A percentile compares a stretch with the other conserved stretches of the same genome.
These are phyloP conservation scores for Neria commutata DNA, from an alignment of 2,888 invertebrate genomes.

Conservation along the genomic window DNA sequence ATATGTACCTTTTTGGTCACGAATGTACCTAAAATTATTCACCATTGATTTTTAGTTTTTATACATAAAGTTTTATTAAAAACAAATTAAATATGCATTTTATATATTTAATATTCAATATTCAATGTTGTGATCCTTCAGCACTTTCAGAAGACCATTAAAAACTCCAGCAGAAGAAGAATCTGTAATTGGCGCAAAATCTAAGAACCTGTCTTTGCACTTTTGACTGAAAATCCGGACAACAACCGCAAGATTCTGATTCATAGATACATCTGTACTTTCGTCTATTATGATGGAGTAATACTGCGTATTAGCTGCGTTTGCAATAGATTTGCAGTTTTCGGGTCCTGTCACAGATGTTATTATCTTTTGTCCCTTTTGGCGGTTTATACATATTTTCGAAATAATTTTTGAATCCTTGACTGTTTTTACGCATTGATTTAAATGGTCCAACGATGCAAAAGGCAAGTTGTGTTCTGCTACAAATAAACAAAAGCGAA, in stretches of 20 bases:
- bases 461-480: conserved; percentile 6
- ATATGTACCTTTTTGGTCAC: too few relatives aligned
- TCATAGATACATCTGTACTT: background rate
- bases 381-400: background rate
- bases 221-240: background rate
- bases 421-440: background rate
- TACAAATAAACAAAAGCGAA: too few relatives aligned
- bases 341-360: background rate
- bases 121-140: conserved; percentile 6
- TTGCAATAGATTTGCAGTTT: background rate
- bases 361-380: background rate
- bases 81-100: too few relatives aligned
- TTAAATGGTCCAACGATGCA: conserved; percentile 2
- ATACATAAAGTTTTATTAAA: too few relatives aligned
- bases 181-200: background rate
- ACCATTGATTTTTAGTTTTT: too few relatives aligned
- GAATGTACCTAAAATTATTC: too few relatives aligned
- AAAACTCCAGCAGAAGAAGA: background rate
- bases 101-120: too few relatives aligned
- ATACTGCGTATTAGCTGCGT: background rate
- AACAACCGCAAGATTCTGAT: background rate
- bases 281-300: background rate
- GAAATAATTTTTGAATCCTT: background rate
- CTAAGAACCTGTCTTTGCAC: conserved; percentile 3
- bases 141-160: background rate